These are phyloP conservation scores for Oppia nitens DNA, from an alignment of 1,140 invertebrate genomes.

Conservation along the genomic window DNA sequence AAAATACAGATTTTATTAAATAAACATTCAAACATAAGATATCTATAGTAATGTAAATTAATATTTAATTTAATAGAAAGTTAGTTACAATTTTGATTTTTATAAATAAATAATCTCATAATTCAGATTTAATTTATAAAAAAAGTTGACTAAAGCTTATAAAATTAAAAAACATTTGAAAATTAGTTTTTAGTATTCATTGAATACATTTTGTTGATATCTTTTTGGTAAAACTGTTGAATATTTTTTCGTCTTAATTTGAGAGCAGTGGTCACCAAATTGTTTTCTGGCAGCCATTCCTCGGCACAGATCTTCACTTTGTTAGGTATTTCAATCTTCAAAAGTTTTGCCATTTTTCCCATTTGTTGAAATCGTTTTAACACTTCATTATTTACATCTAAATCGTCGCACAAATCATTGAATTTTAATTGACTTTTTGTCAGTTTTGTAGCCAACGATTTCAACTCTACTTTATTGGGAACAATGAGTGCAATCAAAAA, in stretches of 20 bases:
- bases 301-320: slow-evolving; percentile 71
- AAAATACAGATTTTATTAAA: too few species aligned
- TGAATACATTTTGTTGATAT: slow-evolving; percentile 86
- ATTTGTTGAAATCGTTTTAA: slow-evolving; percentile 58
- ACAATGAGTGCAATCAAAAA: slow-evolving; percentile 80
- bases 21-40: too few species aligned
- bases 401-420: slow-evolving; percentile 55
- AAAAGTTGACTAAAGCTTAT: too few species aligned
- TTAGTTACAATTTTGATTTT: too few species aligned
- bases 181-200: too few species aligned
- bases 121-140: too few species aligned
- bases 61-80: too few species aligned
- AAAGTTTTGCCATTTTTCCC: slow-evolving; percentile 45
- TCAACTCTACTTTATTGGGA: slow-evolving; percentile 48
- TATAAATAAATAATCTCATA: too few species aligned
- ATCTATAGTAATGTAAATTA: too few species aligned
- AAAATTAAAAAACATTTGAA: too few species aligned
- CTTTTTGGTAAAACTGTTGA: slow-evolving; percentile 70
- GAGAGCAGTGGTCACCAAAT: slow-evolving; percentile 91
- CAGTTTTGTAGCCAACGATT: slow-evolving; percentile 44
- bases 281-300: slow-evolving; percentile 88
- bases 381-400: slow-evolving; percentile 53
- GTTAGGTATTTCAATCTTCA: slow-evolving; percentile 81
- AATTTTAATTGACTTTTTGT: slow-evolving; percentile 36
- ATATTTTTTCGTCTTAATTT: slow-evolving; percentile 92